Evolutionary conservation across 2,888 invertebrate genomes (phyloP).

Genomic region (Diachrysia chrysitis): DNA sequence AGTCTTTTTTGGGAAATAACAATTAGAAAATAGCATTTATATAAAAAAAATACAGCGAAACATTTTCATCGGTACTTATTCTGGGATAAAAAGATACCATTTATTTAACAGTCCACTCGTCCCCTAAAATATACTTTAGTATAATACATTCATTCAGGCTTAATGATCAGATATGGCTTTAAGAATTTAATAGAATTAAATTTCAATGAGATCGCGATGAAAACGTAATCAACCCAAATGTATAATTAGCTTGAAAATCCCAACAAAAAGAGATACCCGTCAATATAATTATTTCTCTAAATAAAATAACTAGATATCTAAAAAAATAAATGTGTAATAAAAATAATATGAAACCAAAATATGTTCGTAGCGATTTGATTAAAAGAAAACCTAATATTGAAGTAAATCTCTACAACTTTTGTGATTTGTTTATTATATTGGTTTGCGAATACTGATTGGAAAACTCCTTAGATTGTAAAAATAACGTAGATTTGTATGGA

Average conservation of each 20-base stretch:
- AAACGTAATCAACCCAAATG: not conserved
- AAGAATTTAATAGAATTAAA: not conserved
- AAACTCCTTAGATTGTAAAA: not conserved
- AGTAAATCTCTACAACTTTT: slow-evolving; percentile 4
- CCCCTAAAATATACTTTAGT: not conserved
- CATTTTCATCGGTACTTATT: too few species aligned
- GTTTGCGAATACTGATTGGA: slow-evolving; percentile 3
- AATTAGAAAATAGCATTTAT: too few species aligned
- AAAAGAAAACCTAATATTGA: not conserved
- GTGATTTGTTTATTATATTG: slow-evolving; percentile 1
- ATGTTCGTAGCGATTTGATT: not conserved
- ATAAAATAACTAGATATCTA: not conserved
- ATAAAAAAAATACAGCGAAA: too few species aligned
- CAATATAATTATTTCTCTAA: too few species aligned
- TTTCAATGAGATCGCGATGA: not conserved
- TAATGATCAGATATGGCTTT: slow-evolving; percentile 1
- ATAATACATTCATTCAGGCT: not conserved
- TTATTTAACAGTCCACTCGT: not conserved
- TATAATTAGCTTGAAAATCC: not conserved
- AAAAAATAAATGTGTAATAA: not conserved
- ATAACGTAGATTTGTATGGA: not conserved
- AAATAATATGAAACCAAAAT: not conserved
- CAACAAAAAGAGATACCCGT: not conserved
- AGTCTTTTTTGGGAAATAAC: too few species aligned
- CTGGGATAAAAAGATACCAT: not conserved